Evolutionary conservation across 2,888 invertebrate genomes (phyloP).

Genomic region (Drosophila pseudotalamancana): DNA sequence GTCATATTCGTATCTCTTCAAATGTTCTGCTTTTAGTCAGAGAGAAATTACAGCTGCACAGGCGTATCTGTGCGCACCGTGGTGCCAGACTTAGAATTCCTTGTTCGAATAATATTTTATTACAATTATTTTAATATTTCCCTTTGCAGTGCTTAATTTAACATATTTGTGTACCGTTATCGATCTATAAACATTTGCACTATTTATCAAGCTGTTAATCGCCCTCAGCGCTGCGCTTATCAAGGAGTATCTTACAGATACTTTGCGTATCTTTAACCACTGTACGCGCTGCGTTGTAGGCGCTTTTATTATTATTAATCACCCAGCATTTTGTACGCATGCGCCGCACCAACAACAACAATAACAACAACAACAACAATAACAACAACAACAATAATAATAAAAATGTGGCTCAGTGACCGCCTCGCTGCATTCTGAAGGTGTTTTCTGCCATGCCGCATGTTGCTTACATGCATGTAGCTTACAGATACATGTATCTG

Average conservation of each 20-base stretch:
- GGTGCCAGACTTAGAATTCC: constrained; percentile 4
- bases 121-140: too few species aligned
- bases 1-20: constrained; percentile 78
- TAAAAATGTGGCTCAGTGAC: constrained; percentile 70
- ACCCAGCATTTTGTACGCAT: constrained; percentile 78
- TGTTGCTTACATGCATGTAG: constrained; percentile 20
- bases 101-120: too few species aligned
- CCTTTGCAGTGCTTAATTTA: too few species aligned
- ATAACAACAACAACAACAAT: constrained; percentile 28
- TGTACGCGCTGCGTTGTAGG: constrained; percentile 59
- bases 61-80: constrained; percentile 34
- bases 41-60: constrained; percentile 33
- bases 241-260: constrained; percentile 3
- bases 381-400: constrained; percentile 54
- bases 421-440: constrained; percentile 79
- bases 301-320: constrained; percentile 79
- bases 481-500: constrained; percentile 13
- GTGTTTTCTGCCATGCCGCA: constrained; percentile 58
- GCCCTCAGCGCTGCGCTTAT: not conserved
- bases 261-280: constrained; percentile 32
- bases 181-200: too few species aligned
- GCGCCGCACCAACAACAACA: constrained; percentile 55
- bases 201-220: not conserved
- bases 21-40: constrained; percentile 63
- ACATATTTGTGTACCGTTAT: too few species aligned